Evolutionary conservation across 2,113 vertebrate species (phyloP), one percentile per base, ranked within the genome.

Genomic region (Aldabrachelys gigantea): DNA sequence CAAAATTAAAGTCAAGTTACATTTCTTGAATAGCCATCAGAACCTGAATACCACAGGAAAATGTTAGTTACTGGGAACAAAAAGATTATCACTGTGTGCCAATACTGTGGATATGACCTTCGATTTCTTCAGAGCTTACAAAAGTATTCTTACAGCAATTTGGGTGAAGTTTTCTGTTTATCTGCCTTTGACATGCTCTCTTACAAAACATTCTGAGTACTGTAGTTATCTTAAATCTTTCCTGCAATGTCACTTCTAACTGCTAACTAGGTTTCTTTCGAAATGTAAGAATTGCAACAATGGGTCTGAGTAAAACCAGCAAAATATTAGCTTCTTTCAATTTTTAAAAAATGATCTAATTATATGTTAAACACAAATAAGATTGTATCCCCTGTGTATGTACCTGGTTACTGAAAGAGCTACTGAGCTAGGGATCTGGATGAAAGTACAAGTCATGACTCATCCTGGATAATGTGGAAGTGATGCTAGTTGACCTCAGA

Each of bases 191-290:
- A 86, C 91, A 80, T 19, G 38, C 44, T 21, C 56, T 80, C 91
- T 93, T 94, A 75, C 93, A 89, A 94, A 97, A 92, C 38, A 59
- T 85, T 54, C 41, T n/a, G 10, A 92, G 44, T 75, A 41, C 52
- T 38, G 31, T n/a, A 83, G 19, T 22, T 89, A 93, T 52, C 35
- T 80, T 76, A 91, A 82, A 54, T 52, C 44, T 82, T 38, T 84
- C 95, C 29, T 82, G 80, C 56, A 96, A 88, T 31, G 82, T 44
- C 76, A 59, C 88, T 90, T 84, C 78, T 82, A 95, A 88, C 93
- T 94, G 87, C 80, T 93, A 89, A 83, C 89, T 69, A 87, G 10
- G 85, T 24, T 59, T 83, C 75, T 94, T 90, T 24, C 75, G 93
- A 95, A 97, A 95, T 12, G 35, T 29, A 87, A 89, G 80, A 24